Percentiles rank a stretch among this genome's conserved stretches.
Conservation (phyloP, 2,888 invertebrate species). For the Mimas tiliae region DNA sequence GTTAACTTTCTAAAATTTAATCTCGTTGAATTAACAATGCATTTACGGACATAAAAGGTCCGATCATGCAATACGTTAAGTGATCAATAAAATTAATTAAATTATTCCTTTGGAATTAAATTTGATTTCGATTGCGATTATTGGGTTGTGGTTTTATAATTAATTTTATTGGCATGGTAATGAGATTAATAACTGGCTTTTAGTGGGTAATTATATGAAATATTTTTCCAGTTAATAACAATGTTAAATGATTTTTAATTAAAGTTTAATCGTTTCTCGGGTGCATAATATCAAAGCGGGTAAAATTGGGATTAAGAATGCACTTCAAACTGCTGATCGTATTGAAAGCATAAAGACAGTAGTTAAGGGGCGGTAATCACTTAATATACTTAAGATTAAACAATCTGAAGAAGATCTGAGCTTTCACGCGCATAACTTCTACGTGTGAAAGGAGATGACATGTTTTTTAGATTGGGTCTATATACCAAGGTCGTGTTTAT, state of each 20-base stretch:
- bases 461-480: too few relatives aligned
- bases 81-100: constrained; percentile 31
- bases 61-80: not conserved
- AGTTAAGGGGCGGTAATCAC: too few relatives aligned
- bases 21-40: constrained; percentile 31
- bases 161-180: constrained; percentile 14
- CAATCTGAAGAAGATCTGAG: too few relatives aligned
- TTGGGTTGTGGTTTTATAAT: constrained; percentile 11
- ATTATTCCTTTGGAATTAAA: constrained; percentile 27
- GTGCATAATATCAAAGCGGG: not conserved
- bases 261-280: not conserved
- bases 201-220: not conserved
- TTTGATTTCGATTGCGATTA: constrained; percentile 17
- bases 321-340: too few relatives aligned
- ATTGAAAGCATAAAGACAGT: too few relatives aligned
- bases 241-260: not conserved
- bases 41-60: not conserved
- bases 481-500: too few relatives aligned
- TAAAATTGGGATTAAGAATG: not conserved
- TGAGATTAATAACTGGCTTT: not conserved
- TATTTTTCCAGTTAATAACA: not conserved
- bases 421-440: too few relatives aligned
- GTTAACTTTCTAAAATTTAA: constrained; percentile 37
- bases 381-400: too few relatives aligned
- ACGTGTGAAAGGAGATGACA: too few relatives aligned